Conservation (phyloP, 1,140 invertebrate species). For the Idris sp. region DNA sequence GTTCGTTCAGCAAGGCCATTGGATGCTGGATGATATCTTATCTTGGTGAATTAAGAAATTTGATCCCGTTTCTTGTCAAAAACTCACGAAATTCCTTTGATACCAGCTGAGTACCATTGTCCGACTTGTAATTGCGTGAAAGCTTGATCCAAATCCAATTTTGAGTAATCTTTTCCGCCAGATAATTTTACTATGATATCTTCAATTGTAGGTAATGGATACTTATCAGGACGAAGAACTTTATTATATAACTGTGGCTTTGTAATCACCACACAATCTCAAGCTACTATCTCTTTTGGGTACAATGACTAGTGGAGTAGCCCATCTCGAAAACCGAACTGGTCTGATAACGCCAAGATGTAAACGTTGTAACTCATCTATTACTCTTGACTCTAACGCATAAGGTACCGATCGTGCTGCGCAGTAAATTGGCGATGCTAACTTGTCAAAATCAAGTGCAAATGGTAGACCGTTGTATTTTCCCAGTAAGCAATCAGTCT, state of each 20-base stretch:
- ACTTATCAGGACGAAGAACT: constrained; percentile 1
- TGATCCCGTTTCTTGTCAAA: too few relatives aligned
- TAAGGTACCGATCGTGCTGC: not conserved
- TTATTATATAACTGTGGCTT: not conserved
- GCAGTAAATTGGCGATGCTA: constrained; percentile 1
- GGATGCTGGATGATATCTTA: too few relatives aligned
- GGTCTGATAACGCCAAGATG: not conserved
- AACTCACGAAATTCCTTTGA: too few relatives aligned
- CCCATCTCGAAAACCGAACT: constrained; percentile 1
- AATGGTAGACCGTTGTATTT: not conserved
- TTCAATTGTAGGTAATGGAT: constrained; percentile 2
- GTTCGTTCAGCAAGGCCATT: too few relatives aligned
- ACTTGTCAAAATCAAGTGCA: not conserved
- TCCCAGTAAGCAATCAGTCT: not conserved
- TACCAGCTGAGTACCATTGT: not conserved
- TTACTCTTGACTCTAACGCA: not conserved
- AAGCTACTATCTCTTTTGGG: not conserved
- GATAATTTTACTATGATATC: constrained; percentile 1
- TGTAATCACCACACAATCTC: constrained; percentile 6
- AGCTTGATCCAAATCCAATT: constrained; percentile 2
- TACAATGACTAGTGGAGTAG: constrained; percentile 3
- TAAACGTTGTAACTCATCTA: constrained; percentile 1
- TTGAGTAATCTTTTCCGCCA: not conserved
- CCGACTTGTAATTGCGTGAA: constrained; percentile 7
- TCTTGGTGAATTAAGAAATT: too few relatives aligned